These are phyloP conservation scores for Campylomormyrus tamandua DNA, from an alignment of 2,113 vertebrate species.

Conservation along the genomic window DNA sequence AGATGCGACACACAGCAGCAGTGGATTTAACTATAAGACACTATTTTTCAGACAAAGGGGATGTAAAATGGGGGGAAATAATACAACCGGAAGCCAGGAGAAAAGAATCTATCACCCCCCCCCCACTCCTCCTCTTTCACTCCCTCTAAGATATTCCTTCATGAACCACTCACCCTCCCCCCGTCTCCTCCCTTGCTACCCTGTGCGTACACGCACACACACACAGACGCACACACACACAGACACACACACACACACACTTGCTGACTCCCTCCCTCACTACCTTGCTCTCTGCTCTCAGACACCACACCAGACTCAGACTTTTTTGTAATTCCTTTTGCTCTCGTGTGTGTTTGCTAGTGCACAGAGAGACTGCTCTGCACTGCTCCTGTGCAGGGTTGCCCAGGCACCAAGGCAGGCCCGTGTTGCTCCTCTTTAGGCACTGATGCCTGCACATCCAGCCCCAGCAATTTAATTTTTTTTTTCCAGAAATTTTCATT, in stretches of 20 bases:
- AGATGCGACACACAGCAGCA: constrained; percentile 22
- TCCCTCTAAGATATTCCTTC: constrained; percentile 45
- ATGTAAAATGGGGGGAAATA: constrained; percentile 35
- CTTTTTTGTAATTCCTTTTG: constrained; percentile 23
- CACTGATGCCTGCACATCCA: constrained; percentile 29
- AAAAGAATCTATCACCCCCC: constrained; percentile 39
- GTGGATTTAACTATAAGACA: neutral
- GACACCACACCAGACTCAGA: neutral
- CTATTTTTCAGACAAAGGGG: constrained; percentile 8
- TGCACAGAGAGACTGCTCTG: constrained; percentile 40
- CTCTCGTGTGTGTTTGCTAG: constrained; percentile 32
- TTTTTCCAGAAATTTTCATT: neutral
- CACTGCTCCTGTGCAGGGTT: constrained; percentile 27
- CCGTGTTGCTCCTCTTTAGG: constrained; percentile 26
- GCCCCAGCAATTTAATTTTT: neutral
- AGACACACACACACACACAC: constrained; percentile 1
- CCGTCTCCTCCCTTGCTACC: constrained; percentile 25
- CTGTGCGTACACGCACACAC: constrained; percentile 3
- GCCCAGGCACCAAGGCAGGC: constrained; percentile 31
- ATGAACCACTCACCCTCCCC: constrained; percentile 28
- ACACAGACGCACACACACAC: constrained; percentile 8
- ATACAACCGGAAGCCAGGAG: constrained; percentile 47
- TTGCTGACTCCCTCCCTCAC: constrained; percentile 18
- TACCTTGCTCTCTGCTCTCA: constrained; percentile 19
- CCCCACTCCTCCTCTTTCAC: constrained; percentile 56